Evolutionary conservation across 2,113 vertebrate species (phyloP).

Genomic region (Oncorhynchus tshawytscha): DNA sequence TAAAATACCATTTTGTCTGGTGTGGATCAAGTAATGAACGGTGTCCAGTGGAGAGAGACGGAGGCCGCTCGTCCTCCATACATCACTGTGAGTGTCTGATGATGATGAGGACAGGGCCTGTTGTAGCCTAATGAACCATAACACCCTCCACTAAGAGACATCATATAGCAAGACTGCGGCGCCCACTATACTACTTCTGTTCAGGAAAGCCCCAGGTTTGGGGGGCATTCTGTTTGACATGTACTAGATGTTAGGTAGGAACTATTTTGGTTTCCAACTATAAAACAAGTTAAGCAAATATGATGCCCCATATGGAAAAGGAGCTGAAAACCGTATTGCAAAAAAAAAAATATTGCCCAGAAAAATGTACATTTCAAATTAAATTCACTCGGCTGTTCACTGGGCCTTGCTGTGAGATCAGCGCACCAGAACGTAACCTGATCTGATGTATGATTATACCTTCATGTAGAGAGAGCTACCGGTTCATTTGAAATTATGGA

Average conservation of each 20-base stretch:
- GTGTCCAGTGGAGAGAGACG: background rate
- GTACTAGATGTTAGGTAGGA: too few species aligned
- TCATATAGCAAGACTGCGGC: background rate
- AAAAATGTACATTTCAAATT: background rate
- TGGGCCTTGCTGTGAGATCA: conserved; percentile 5
- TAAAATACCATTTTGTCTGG: background rate
- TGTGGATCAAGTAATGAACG: background rate
- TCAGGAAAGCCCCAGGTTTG: background rate
- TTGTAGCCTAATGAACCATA: background rate
- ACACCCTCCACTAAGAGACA: background rate
- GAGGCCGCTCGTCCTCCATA: background rate
- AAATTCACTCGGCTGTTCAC: background rate
- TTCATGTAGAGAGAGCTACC: background rate
- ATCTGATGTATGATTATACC: background rate
- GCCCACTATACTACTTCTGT: background rate
- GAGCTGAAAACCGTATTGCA: background rate
- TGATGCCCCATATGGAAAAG: too few species aligned
- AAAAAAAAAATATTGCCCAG: background rate
- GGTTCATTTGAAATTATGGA: background rate
- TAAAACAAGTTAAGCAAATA: too few species aligned
- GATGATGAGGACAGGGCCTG: background rate
- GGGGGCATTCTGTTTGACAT: too few species aligned
- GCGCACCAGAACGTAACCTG: background rate
- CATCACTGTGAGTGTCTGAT: background rate
- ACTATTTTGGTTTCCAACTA: too few species aligned